These are phyloP conservation scores for Branchellion lobata DNA, from an alignment of 2,888 invertebrate genomes.

Conservation along the genomic window DNA sequence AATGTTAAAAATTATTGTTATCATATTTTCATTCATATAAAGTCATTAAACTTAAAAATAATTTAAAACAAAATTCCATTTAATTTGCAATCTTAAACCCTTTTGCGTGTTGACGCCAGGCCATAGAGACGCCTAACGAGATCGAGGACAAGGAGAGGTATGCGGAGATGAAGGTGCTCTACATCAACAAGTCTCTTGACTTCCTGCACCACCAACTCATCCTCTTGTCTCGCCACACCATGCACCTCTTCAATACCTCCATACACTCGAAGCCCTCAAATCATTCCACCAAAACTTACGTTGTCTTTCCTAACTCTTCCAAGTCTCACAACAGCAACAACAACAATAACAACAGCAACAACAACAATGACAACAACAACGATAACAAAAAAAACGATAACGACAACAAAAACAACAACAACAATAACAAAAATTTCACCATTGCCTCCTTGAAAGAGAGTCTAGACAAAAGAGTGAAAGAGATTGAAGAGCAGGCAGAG, in stretches of 20 bases:
- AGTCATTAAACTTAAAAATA: too few relatives aligned
- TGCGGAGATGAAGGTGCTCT: neutral
- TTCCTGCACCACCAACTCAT: conserved; percentile 69
- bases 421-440: too few relatives aligned
- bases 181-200: conserved; percentile 34
- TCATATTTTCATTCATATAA: too few relatives aligned
- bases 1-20: too few relatives aligned
- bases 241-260: neutral
- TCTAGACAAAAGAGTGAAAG: neutral
- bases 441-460: too few relatives aligned
- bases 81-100: too few relatives aligned
- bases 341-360: conserved; percentile 7
- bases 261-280: too few relatives aligned
- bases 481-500: neutral
- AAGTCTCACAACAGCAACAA: neutral
- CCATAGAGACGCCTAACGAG: conserved; percentile 54
- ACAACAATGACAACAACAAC: neutral
- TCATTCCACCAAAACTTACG: too few relatives aligned
- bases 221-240: conserved; percentile 66
- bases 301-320: too few relatives aligned
- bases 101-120: too few relatives aligned
- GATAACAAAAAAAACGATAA: neutral
- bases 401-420: neutral
- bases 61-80: too few relatives aligned
- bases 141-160: conserved; percentile 49